Conservation (phyloP, 2,797 vertebrate species). For the Luscinia luscinia region DNA sequence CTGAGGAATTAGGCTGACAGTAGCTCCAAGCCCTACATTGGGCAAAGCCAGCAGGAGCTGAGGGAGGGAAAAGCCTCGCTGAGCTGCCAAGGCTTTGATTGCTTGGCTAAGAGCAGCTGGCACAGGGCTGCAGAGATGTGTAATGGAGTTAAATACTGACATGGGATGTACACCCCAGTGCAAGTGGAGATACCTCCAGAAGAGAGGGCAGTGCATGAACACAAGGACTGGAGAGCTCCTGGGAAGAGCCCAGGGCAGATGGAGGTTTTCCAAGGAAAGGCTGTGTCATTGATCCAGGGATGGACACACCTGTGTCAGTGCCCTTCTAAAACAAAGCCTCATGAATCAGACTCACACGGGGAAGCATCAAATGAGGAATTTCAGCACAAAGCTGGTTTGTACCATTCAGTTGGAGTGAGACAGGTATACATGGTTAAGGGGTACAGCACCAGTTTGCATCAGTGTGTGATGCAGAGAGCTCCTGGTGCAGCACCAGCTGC, state of each 20-base stretch:
- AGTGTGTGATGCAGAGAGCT: not conserved
- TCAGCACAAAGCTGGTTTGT: not conserved
- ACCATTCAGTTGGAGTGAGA: not conserved
- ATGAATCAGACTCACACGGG: accelerated
- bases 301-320: accelerated
- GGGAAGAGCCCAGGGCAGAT: not conserved
- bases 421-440: not conserved
- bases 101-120: slow-evolving; percentile 25
- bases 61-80: slow-evolving; percentile 5
- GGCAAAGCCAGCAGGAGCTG: not conserved
- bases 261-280: not conserved
- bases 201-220: not conserved
- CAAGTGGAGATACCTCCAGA: not conserved
- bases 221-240: accelerated
- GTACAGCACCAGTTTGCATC: not conserved
- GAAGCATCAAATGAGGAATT: not conserved
- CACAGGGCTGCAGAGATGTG: slow-evolving; percentile 8
- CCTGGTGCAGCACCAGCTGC: not conserved
- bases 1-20: not conserved
- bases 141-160: slow-evolving; percentile 29
- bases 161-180: not conserved
- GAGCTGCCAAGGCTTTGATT: slow-evolving; percentile 23
- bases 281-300: not conserved
- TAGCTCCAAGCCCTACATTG: not conserved
- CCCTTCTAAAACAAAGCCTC: not conserved